Percentiles rank a stretch among this genome's conserved stretches.
Evolutionary conservation across 2,797 vertebrate genomes (phyloP).

Genomic region (Erethizon dorsatum): DNA sequence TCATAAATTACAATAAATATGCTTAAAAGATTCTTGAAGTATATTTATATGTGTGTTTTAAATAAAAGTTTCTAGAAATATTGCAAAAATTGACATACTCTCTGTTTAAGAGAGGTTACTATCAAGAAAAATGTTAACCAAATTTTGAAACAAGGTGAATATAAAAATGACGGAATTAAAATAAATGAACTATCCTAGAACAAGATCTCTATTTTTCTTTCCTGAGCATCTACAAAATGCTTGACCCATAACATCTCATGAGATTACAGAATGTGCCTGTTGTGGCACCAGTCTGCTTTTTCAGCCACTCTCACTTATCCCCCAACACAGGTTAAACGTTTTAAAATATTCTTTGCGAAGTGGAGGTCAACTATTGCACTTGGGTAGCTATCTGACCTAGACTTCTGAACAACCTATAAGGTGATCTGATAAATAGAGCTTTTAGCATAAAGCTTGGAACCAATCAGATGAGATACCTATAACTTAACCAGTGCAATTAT

Average conservation of each 20-base stretch:
- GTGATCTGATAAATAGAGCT: neutral
- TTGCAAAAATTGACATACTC: neutral
- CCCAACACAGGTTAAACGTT: neutral
- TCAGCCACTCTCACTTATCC: neutral
- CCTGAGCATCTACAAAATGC: neutral
- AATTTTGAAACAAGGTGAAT: constrained; percentile 8
- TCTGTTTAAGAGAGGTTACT: neutral
- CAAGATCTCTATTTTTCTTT: neutral
- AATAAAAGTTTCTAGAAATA: constrained; percentile 39
- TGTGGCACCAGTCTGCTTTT: neutral
- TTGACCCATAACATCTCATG: neutral
- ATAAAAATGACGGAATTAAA: constrained; percentile 20
- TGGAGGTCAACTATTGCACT: neutral
- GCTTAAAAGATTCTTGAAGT: neutral
- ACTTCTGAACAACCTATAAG: neutral
- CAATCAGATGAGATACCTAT: neutral
- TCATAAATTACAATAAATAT: neutral
- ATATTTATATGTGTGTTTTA: neutral
- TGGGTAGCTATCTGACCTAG: neutral
- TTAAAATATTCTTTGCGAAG: neutral
- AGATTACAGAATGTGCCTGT: neutral
- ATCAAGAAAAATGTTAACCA: neutral
- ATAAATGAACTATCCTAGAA: neutral
- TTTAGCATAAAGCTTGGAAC: neutral
- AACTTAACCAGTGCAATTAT: neutral